Evolutionary conservation across 1,140 invertebrate genomes (phyloP).

Genomic region (Whitmania pigra): DNA sequence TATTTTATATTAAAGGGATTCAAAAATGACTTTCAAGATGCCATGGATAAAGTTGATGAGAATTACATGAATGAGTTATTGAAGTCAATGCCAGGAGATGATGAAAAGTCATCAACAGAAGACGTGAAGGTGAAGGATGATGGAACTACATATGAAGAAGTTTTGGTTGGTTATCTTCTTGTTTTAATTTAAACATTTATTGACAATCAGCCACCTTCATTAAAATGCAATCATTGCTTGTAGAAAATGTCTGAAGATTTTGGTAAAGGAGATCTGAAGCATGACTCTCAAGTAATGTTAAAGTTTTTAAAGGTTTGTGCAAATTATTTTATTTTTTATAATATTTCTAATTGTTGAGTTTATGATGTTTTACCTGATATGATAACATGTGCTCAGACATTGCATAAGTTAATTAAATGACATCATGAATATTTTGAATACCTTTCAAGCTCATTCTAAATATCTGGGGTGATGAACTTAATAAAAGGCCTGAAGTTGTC

Average conservation of each 20-base stretch:
- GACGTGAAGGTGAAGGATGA: constrained; percentile 56
- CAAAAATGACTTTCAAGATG: constrained; percentile 95
- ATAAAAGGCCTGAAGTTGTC: constrained; percentile 62
- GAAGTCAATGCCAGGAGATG: constrained; percentile 34
- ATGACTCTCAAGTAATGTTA: constrained; percentile 74
- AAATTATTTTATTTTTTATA: too few relatives aligned
- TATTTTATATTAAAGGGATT: constrained; percentile 50
- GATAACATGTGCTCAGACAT: too few relatives aligned
- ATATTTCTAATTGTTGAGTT: too few relatives aligned
- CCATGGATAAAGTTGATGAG: constrained; percentile 91
- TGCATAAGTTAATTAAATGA: too few relatives aligned
- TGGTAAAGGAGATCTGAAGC: constrained; percentile 65
- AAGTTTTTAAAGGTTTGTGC: constrained; percentile 55
- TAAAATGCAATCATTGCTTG: background rate
- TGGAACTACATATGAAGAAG: constrained; percentile 70
- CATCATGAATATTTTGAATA: background rate
- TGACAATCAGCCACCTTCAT: background rate
- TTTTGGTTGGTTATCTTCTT: constrained; percentile 41
- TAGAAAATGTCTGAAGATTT: constrained; percentile 58
- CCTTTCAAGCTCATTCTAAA: constrained; percentile 61
- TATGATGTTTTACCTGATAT: too few relatives aligned
- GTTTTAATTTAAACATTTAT: background rate
- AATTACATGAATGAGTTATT: constrained; percentile 83
- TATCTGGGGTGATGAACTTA: constrained; percentile 82
- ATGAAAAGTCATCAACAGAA: background rate